Evolutionary conservation across 2,113 vertebrate species (phyloP), one percentile per base, ranked within the genome.

Genomic region (Oncorhynchus tshawytscha): DNA sequence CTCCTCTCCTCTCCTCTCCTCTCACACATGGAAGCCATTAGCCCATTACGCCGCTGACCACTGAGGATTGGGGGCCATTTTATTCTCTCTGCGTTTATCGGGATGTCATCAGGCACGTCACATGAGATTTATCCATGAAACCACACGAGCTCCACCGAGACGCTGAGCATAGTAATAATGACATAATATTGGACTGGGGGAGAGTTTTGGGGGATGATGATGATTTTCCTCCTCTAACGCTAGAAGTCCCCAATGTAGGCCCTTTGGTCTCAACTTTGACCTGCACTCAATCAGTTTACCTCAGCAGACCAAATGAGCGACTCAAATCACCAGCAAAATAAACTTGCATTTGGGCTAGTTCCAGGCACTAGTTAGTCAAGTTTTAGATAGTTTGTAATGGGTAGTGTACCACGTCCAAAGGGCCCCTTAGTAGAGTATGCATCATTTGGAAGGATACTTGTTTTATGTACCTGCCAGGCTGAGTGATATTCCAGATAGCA

Each of bases 401-500:
- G 20, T 48, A 25, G 60, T 77, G 75, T 57, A 64, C 85, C 74
- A 65, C 72, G 31, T 75, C 78, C 48, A 62, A 67, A 71, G 16
- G 68, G n/a, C n/a, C 59, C n/a, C 59, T 6, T 75, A 64, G 83
- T 67, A 71, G 62, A 0, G 15, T 39, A 45, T 79, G 71, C 49
- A n/a, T 78, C 70, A 60, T 84, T 72, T 22, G 74, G 80, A 83
- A 77, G 67, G 82, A 85, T 86, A 65, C 82, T 73, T 82, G 80
- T 83, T 88, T 82, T 82, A 80, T 86, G 79, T 84, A 89, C 86
- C 88, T 86, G 89, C 86, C 87, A 87, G 86, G 79, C 82, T 83
- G 83, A 91, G 88, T 65, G 80, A 89, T 89, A 88, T 87, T 90
- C 89, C 88, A 91, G 89, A 92, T 88, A 87, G 29, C 49, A 16